These are phyloP conservation scores for Drosophila kuntzei DNA, from an alignment of 2,888 invertebrate genomes.

Conservation along the genomic window DNA sequence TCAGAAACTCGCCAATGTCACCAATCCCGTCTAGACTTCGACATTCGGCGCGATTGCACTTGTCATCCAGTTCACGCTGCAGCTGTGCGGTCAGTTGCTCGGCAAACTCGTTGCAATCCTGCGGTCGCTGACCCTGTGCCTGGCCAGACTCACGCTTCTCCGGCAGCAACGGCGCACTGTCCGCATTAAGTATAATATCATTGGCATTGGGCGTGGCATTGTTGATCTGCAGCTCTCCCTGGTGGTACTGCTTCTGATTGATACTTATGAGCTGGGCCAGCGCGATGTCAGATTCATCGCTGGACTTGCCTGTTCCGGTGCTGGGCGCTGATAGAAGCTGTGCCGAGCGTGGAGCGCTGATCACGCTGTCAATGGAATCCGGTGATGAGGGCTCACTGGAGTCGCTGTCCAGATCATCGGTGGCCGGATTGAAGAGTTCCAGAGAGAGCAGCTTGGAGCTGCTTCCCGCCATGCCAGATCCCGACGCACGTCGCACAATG, in stretches of 20 bases:
- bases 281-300: constrained; percentile 59
- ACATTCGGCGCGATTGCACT: constrained; percentile 77
- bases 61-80: constrained; percentile 90
- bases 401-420: constrained; percentile 95
- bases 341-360: constrained; percentile 88
- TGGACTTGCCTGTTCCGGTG: constrained; percentile 47
- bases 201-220: constrained; percentile 53
- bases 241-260: constrained; percentile 63
- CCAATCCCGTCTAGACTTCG: constrained; percentile 82
- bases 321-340: constrained; percentile 43
- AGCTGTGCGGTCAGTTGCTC: constrained; percentile 93
- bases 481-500: constrained; percentile 89
- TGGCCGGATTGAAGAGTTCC: constrained; percentile 95
- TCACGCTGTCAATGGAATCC: constrained; percentile 94
- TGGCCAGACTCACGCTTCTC: constrained; percentile 52
- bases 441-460: constrained; percentile 90
- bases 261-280: constrained; percentile 51
- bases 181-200: constrained; percentile 81
- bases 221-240: constrained; percentile 72
- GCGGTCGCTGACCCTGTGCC: constrained; percentile 81
- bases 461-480: constrained; percentile 76
- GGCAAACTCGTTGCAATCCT: constrained; percentile 92
- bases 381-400: constrained; percentile 94
- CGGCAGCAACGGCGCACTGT: constrained; percentile 74
- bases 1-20: constrained; percentile 75